Base-by-base conservation (phyloP, 2,797 vertebrate genomes). In the Pipistrellus nathusii region DNA sequence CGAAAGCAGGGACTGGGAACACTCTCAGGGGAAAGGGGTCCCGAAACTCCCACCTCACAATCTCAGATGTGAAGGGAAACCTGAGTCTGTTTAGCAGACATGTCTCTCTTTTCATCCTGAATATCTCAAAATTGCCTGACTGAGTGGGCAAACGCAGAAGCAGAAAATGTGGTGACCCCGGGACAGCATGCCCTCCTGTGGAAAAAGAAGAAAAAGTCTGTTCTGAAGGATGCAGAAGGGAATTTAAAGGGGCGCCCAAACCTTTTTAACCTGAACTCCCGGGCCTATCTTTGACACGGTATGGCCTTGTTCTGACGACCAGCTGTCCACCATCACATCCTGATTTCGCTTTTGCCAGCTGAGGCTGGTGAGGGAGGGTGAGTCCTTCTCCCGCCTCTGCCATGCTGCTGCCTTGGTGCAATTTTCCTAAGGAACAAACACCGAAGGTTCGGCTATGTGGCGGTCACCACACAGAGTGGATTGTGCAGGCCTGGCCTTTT, bases 41-140 rank as follows among this genome's bases (percentile, higher is more conserved):
- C 5, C 3, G 3, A 2, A 5, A 11, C 4, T 13, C 15, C 35
- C 41, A 0, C 15, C 46, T 1, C 77, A 6, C 1, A 1, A 0
- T 23, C 32, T 48, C 80, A 5, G 4, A 20, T 0, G 4, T 14
- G 7, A 18, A 23, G 84, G 75, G 41, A 15, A 4, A 14, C 8
- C 18, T 38, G 13, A 6, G n/a, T 46, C 25, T 35, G 46, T 69
- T 38, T 20, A 5, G 5, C 1, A 13, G 68, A 35, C 18, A 5
- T 0, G 6, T 27, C 13, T 27, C 15, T 9, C 75, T 35, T 11
- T 53, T 64, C 11, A 44, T 57, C 51, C 32, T 18, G 13, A 64
- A 7, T 3, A 12, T 8, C 46, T 7, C 46, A 9, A 3, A 3
- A 2, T 0, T 9, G 14, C 20, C 30, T 25, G 38, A 48, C 30